A percentile compares a stretch with the other conserved stretches of the same genome.
phyloP scores from a whole-genome alignment of 1,140 invertebrate genomes.

The Babylonia areolata region DNA sequence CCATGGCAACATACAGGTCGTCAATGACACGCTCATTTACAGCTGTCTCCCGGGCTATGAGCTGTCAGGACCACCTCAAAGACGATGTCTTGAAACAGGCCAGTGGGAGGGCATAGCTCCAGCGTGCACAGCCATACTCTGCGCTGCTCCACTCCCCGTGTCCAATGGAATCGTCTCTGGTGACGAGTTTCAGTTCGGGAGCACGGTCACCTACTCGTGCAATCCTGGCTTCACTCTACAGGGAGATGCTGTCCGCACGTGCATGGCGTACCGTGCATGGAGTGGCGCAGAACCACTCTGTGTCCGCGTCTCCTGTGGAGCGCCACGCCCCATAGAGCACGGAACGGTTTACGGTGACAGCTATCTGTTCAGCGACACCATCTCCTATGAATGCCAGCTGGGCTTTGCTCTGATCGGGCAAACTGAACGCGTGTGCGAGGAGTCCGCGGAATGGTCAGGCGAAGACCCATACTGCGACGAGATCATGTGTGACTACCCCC shows the following conservation, averaged over 20 bases:
- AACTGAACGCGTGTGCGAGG: slow-evolving; percentile 59
- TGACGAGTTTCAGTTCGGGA: slow-evolving; percentile 66
- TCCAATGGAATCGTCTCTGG: slow-evolving; percentile 48
- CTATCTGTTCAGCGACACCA: slow-evolving; percentile 64
- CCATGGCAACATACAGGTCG: slow-evolving; percentile 90
- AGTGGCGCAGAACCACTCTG: slow-evolving; percentile 56
- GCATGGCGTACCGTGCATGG: slow-evolving; percentile 76
- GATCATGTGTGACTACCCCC: slow-evolving; percentile 59
- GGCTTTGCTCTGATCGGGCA: slow-evolving; percentile 69
- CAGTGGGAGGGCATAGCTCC: slow-evolving; percentile 80
- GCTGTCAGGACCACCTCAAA: slow-evolving; percentile 56
- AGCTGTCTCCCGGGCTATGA: slow-evolving; percentile 65
- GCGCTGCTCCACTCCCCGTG: slow-evolving; percentile 52
- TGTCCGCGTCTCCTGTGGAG: slow-evolving; percentile 57
- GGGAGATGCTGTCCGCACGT: slow-evolving; percentile 53
- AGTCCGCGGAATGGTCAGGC: slow-evolving; percentile 58
- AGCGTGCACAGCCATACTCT: slow-evolving; percentile 78
- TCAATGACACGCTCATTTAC: slow-evolving; percentile 83
- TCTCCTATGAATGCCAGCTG: slow-evolving; percentile 56
- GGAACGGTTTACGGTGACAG: slow-evolving; percentile 59
- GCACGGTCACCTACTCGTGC: slow-evolving; percentile 86
- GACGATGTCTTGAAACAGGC: slow-evolving; percentile 67
- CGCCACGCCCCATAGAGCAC: slow-evolving; percentile 47
- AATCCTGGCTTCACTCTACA: slow-evolving; percentile 58
- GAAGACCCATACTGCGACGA: slow-evolving; percentile 68